These are phyloP conservation scores for Zoroaster sp. DNA, from an alignment of 53 echinoderm and acorn worm genomes.

Conservation along the genomic window DNA sequence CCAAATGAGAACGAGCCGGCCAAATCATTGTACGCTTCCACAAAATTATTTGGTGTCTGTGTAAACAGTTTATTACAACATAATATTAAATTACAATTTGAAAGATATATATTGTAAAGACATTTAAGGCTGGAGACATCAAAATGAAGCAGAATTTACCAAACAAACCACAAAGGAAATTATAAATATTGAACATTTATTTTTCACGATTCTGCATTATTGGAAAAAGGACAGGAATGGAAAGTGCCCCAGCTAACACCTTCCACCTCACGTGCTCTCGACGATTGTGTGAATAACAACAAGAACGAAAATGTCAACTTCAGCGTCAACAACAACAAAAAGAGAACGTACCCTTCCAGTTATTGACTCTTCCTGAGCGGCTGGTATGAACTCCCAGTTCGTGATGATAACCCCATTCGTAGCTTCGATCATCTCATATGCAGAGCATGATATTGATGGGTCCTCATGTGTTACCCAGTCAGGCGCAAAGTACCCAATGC, in stretches of 20 bases:
- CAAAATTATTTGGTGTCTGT: conserved; percentile 44
- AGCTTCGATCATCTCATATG: conserved; percentile 45
- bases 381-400: conserved; percentile 63
- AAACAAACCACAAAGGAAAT: too few species aligned
- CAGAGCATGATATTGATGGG: conserved; percentile 40
- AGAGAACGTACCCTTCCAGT: conserved; percentile 52
- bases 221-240: too few species aligned
- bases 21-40: not conserved
- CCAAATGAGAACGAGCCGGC: conserved; percentile 44
- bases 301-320: not conserved
- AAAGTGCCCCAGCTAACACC: too few species aligned
- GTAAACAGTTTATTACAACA: too few species aligned
- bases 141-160: too few species aligned
- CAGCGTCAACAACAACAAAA: not conserved
- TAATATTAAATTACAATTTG: too few species aligned
- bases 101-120: too few species aligned
- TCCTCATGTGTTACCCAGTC: conserved; percentile 52
- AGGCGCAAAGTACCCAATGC: conserved; percentile 61
- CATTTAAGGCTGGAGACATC: too few species aligned
- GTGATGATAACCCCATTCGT: conserved; percentile 60
- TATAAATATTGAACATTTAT: too few species aligned
- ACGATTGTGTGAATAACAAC: too few species aligned
- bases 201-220: too few species aligned
- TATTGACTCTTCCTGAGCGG: not conserved
- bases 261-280: too few species aligned